phyloP scores from a whole-genome alignment of 2,888 invertebrate species.

The Drosophila testacea region DNA sequence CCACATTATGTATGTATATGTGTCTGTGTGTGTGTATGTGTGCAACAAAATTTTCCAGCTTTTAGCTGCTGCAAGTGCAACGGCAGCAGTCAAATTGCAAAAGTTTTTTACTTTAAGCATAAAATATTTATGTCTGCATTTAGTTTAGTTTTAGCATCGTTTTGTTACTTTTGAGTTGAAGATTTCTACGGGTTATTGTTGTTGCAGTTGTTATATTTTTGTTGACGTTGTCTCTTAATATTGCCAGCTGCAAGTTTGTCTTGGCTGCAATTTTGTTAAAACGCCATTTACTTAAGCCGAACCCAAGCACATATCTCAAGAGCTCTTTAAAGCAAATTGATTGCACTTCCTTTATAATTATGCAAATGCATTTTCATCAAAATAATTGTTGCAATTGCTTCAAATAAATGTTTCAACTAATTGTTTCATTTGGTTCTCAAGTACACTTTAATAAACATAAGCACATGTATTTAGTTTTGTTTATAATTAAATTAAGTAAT shows the following conservation, averaged over 20 bases:
- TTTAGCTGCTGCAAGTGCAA: slow-evolving; percentile 63
- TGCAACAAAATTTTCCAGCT: slow-evolving; percentile 48
- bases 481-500: slow-evolving; percentile 1
- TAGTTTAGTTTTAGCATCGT: slow-evolving; percentile 71
- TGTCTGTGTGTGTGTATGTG: slow-evolving; percentile 37
- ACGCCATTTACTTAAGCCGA: slow-evolving; percentile 60
- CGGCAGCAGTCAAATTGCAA: slow-evolving; percentile 74
- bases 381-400: slow-evolving; percentile 5
- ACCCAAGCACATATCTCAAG: slow-evolving; percentile 29
- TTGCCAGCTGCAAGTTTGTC: slow-evolving; percentile 62
- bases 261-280: slow-evolving; percentile 66
- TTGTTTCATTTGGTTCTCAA: neutral
- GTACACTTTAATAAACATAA: neutral
- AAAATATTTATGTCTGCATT: slow-evolving; percentile 79
- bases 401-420: neutral
- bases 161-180: slow-evolving; percentile 62
- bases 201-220: slow-evolving; percentile 12
- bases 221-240: slow-evolving; percentile 30
- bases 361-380: slow-evolving; percentile 4
- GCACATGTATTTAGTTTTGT: neutral
- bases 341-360: slow-evolving; percentile 8
- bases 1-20: slow-evolving; percentile 48
- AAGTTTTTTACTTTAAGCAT: slow-evolving; percentile 78
- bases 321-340: slow-evolving; percentile 17
- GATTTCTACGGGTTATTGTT: slow-evolving; percentile 42